These are phyloP conservation scores for Ophiodon elongatus DNA, from an alignment of 2,113 vertebrate genomes.

Conservation along the genomic window DNA sequence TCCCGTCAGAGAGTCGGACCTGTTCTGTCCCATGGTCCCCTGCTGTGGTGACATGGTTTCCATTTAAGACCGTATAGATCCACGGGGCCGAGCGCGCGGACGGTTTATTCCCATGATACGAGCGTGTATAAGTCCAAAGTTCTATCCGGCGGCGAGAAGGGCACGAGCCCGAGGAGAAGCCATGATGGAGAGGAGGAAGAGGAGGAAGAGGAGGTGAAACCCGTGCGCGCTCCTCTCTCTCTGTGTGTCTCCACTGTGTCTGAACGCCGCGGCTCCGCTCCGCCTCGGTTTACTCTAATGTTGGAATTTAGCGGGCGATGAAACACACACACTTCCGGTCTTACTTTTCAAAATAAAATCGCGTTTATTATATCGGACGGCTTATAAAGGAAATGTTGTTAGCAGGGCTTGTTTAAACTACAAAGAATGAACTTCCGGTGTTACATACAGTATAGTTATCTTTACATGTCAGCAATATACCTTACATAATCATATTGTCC, in stretches of 20 bases:
- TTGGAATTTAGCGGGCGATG: neutral
- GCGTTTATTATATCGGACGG: too few species aligned
- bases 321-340: neutral
- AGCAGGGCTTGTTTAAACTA: neutral
- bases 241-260: neutral
- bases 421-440: neutral
- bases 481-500: neutral
- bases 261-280: neutral
- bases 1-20: slow-evolving; percentile 73
- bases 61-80: slow-evolving; percentile 67
- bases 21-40: slow-evolving; percentile 75
- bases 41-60: slow-evolving; percentile 82
- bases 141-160: slow-evolving; percentile 60
- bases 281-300: neutral
- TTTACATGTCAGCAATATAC: too few species aligned
- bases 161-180: slow-evolving; percentile 21
- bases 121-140: slow-evolving; percentile 21
- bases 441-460: neutral
- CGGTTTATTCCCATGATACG: slow-evolving; percentile 67
- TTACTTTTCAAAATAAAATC: slow-evolving; percentile 33
- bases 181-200: slow-evolving; percentile 49
- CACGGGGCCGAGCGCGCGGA: slow-evolving; percentile 54
- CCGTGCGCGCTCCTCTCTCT: neutral
- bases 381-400: neutral
- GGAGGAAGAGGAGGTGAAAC: neutral